Base-by-base conservation (phyloP, 2,113 vertebrate species). In the Dunckerocampus dactyliophorus region DNA sequence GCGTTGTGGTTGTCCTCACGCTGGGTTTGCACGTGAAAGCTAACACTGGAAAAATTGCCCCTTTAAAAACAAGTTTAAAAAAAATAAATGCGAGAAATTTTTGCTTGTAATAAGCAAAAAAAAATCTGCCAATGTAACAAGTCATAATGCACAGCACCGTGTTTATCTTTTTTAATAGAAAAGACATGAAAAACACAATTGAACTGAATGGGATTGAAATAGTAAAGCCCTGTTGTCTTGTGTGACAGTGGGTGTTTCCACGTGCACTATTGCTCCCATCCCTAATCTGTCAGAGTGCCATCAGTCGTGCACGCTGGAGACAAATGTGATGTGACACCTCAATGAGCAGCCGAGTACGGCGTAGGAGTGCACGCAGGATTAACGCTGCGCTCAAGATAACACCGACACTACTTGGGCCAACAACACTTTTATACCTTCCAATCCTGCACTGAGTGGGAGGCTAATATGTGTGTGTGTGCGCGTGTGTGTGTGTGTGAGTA, bases 281-380 rank as follows among this genome's bases (percentile, higher is more conserved):
- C 42, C 9, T 75, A 67, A 70, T 62, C 66, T 53, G 43, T 62
- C 57, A 61, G 55, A 65, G 34, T 63, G 52, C 15, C 8, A 15
- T 73, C 58, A 58, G 16, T 62, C 48, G 28, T 3, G 16, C 17
- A 42, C 8, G 21, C 59, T 15, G 17, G 12, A 67, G 45, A 57
- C 68, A 72, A 79, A 77, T 67, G 59, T 31, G 72, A 76, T 65
- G 62, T 67, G 57, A 79, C 71, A 71, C 49, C 60, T 69, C 75
- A 75, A 71, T 79, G 81, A 79, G 71, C 65, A 47, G 43, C 62
- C 47, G 45, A 73, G 63, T 0, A 10, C 15, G 8, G 65, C 42
- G 74, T 80, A 69, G 71, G 74, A 67, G 74, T 54, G 39, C 50
- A 42, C 42, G 39, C 69, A 51, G 69, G 72, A 79, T 80, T 77